phyloP scores from a whole-genome alignment of 2,888 invertebrate species.

The Phorcus lineatus region DNA sequence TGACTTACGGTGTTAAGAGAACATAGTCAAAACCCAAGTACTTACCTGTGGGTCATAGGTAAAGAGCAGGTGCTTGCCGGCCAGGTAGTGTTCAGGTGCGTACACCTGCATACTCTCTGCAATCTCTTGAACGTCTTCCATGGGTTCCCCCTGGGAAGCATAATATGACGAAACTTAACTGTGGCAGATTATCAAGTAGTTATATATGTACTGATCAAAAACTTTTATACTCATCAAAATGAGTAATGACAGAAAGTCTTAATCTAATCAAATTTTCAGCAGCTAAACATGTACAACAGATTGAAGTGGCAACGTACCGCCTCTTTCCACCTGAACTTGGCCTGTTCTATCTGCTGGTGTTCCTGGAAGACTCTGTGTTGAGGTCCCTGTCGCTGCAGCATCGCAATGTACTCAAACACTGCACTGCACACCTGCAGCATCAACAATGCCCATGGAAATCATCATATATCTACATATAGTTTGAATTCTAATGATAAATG shows the following conservation, averaged over 20 bases:
- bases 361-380: conserved; percentile 84
- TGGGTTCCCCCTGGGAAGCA: conserved; percentile 35
- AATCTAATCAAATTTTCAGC: no score
- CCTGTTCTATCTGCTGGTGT: conserved; percentile 82
- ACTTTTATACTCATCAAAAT: no score
- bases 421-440: conserved; percentile 82
- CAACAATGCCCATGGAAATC: neutral
- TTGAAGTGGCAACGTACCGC: conserved; percentile 53
- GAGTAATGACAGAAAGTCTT: no score
- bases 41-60: conserved; percentile 84
- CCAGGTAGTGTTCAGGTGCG: conserved; percentile 86
- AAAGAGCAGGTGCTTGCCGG: conserved; percentile 84
- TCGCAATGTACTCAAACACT: conserved; percentile 86
- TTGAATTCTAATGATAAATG: no score
- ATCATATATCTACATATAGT: no score
- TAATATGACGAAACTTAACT: no score
- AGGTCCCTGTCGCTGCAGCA: conserved; percentile 83
- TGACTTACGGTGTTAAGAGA: no score
- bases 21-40: no score
- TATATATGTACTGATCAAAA: no score
- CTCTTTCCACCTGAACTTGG: conserved; percentile 77
- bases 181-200: no score
- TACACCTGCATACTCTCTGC: conserved; percentile 88
- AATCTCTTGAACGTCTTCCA: conserved; percentile 83
- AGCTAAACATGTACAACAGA: no score